Evolutionary conservation across 2,797 vertebrate genomes (phyloP).

Genomic region (Bothrops alternatus): DNA sequence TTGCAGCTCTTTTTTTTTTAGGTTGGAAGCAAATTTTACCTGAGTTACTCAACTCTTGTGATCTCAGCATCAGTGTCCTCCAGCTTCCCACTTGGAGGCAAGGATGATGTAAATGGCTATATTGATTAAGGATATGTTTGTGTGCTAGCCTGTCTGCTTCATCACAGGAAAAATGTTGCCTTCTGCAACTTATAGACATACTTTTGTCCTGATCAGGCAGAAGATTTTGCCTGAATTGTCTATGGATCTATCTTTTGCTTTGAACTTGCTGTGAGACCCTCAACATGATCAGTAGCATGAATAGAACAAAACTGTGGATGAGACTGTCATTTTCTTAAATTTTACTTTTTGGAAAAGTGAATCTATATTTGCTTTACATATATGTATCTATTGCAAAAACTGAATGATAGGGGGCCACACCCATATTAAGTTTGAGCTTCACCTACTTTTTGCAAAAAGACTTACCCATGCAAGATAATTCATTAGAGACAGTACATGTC

Average conservation of each 20-base stretch:
- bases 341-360: not conserved
- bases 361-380: not conserved
- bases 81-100: not conserved
- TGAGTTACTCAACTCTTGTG: not conserved
- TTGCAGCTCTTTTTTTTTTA: not conserved
- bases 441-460: not conserved
- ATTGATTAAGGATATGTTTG: not conserved
- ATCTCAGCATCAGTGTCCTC: not conserved
- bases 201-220: not conserved
- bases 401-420: not conserved
- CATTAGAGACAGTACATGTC: rapidly evolving
- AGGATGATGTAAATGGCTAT: not conserved
- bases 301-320: not conserved
- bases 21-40: not conserved
- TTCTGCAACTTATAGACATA: not conserved
- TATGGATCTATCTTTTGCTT: not conserved
- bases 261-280: not conserved
- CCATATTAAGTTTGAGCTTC: not conserved
- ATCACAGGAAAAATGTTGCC: not conserved
- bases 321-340: not conserved
- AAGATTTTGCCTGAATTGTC: not conserved
- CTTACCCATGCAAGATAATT: not conserved
- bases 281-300: not conserved
- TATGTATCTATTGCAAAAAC: not conserved
- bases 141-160: not conserved